These are phyloP conservation scores for Brienomyrus brachyistius DNA, from an alignment of 2,113 vertebrate genomes.

Conservation along the genomic window DNA sequence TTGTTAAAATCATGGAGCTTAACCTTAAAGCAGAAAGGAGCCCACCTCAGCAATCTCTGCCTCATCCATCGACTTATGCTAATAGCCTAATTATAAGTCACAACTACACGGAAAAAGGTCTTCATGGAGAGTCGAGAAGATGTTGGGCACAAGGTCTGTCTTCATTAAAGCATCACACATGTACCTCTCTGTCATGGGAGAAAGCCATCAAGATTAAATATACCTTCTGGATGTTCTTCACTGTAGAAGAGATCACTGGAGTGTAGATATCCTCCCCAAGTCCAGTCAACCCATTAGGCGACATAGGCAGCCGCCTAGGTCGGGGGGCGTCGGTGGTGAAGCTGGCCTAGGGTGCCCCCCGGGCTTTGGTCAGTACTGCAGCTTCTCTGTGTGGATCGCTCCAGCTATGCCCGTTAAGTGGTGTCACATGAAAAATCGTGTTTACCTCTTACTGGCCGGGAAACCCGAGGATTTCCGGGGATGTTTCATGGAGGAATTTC, in stretches of 20 bases:
- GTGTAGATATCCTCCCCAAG: background rate
- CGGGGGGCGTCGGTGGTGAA: background rate
- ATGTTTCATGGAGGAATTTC: background rate
- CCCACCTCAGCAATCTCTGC: background rate
- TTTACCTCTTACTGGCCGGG: background rate
- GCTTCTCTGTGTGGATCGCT: background rate
- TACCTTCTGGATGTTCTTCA: background rate
- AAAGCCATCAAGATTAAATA: background rate
- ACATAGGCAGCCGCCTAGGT: background rate
- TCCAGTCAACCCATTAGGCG: background rate
- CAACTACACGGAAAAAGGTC: background rate
- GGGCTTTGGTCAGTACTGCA: background rate
- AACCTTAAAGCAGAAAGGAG: background rate
- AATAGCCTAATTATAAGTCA: background rate
- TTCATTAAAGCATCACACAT: background rate
- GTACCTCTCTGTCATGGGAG: background rate
- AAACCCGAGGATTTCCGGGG: background rate
- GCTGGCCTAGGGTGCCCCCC: background rate
- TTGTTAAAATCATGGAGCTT: background rate
- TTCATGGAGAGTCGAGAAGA: background rate
- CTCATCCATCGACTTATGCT: background rate
- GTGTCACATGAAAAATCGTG: background rate
- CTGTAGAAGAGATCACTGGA: background rate
- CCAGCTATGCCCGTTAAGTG: background rate
- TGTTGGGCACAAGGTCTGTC: background rate